Base-by-base conservation (phyloP, 1,140 invertebrate species). In the Aleiodes sp. region DNA sequence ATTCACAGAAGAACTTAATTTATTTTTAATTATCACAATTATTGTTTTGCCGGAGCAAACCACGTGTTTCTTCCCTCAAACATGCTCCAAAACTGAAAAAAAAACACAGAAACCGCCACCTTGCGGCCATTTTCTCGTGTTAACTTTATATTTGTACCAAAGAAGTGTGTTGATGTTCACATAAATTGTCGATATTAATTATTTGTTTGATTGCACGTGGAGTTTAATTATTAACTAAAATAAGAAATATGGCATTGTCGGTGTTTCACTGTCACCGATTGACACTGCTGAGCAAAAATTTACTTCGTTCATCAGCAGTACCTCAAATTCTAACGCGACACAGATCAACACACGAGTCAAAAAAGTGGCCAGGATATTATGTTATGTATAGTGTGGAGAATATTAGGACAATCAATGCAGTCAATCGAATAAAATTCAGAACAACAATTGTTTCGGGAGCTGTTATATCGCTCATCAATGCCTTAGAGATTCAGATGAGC, bases 351-450 rank as follows among this genome's bases (percentile, higher is more conserved):
- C 52, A 63, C 9, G 61, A 60, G 35, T 59, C 43, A 4, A 46
- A 31, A 33, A 71, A 26, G 31, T 79, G 65, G 64, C 74, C 75
- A 6, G 75, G 39, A 35, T 73, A 77, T 19, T 37, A 71, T 29
- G 0, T 75, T n/a, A 41, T 80, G 0, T 80, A 77, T 29, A 35
- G 4, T 0, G 70, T 75, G 41, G 60, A 76, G 8, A 10, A 24
- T 1, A 21, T 73, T 3, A 46, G 2, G 2, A 6, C 4, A 4
- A 3, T 24, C 4, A 28, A 21, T 8, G 0, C 19, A 8, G 7
- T 77, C 1, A 79, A 77, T 39, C 4, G 35, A 57, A 0, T 67
- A 1, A 80, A 80, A 33, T 39, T 33, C 9, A 35, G 24, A 19
- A 4, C 29, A 9, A 72, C 72, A 2, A 2, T 75, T 24, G 0